A percentile compares a stretch with the other conserved stretches of the same genome.
Evolutionary conservation across 2,797 vertebrate species (phyloP).

Genomic region (Oryzias dopingdopingensis): DNA sequence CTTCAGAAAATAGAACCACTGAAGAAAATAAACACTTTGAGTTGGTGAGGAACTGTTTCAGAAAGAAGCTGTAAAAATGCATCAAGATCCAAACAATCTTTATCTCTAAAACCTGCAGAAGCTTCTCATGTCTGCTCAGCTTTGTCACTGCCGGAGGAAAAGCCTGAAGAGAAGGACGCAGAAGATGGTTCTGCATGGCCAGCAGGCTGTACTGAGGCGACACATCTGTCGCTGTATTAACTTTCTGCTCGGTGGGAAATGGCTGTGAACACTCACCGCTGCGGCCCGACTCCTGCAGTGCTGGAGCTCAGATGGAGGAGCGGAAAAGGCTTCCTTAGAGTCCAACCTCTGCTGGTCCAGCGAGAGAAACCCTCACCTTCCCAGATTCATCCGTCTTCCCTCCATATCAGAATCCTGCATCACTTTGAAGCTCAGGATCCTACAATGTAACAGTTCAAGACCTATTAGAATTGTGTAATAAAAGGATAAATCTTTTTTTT

Average conservation of each 20-base stretch:
- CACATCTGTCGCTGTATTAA: conserved; percentile 97
- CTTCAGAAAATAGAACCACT: too few relatives aligned
- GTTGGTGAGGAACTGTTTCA: too few relatives aligned
- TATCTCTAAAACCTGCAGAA: background rate
- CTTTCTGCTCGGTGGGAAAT: conserved; percentile 92
- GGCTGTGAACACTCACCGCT: conserved; percentile 78
- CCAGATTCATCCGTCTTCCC: conserved; percentile 1
- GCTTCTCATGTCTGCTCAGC: background rate
- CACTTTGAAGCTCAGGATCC: background rate
- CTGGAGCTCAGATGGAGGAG: conserved; percentile 56
- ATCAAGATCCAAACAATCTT: background rate
- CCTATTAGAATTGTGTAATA: too few relatives aligned
- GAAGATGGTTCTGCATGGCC: conserved; percentile 84
- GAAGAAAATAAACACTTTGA: too few relatives aligned
- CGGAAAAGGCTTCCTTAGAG: conserved; percentile 34
- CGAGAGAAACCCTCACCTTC: background rate
- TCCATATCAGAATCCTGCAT: background rate
- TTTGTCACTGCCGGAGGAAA: conserved; percentile 6
- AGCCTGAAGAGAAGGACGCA: conserved; percentile 63
- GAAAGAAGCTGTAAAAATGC: too few relatives aligned
- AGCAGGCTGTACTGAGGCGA: conserved; percentile 85
- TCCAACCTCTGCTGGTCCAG: conserved; percentile 1
- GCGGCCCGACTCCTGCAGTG: conserved; percentile 38
- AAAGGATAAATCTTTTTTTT: too few relatives aligned
- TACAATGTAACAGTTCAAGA: too few relatives aligned